Base-by-base conservation (phyloP, 1,140 invertebrate genomes). In the Aphelenchoides besseyi region DNA sequence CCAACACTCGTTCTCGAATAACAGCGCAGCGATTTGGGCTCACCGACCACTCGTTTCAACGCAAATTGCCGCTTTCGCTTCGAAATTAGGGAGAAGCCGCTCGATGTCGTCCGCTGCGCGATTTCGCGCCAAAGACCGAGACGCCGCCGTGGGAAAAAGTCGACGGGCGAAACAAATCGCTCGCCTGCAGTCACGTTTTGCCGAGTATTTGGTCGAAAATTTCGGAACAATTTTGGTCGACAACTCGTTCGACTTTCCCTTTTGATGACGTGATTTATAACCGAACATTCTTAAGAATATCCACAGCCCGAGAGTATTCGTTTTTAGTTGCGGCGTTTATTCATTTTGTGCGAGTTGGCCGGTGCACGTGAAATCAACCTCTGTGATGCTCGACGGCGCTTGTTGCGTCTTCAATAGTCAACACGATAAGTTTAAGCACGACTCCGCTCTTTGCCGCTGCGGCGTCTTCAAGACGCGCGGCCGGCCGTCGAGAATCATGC, bases 401-500 rank as follows among this genome's bases (percentile, higher is more conserved):
- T 5, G 26, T 59, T 12, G 32, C 5, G 18, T 12, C 55, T 59
- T 28, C 16, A 59, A 23, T 48, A 5, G 18, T 59, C 55, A 59
- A 5, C 5, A 59, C 55, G 55, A 59, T 59, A 8, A 59, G 55
- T 59, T 8, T 59, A 33, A 59, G 55, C 55, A 59, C 55, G 5
- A 59, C 5, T 59, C 18, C 55, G 5, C 18, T 59, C 5, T 59
- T 59, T 5, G 55, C 5, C 26, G 55, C 55, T 33, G 55, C 55
- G 55, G 5, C 55, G 55, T 29, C 55, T 5, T 8, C 26, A 23
- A 5, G 55, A 33, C 5, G 5, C 26, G 5, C 12, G 5, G 26
- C 18, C 12, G 55, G 55, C 12, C 26, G 18, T 28, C 55, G 18
- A 23, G 5, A 59, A 5, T 59, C 55, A 8, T 8, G 5, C 55